Conservation (phyloP, 2,797 vertebrate genomes). For the Taenioides sp. region DNA sequence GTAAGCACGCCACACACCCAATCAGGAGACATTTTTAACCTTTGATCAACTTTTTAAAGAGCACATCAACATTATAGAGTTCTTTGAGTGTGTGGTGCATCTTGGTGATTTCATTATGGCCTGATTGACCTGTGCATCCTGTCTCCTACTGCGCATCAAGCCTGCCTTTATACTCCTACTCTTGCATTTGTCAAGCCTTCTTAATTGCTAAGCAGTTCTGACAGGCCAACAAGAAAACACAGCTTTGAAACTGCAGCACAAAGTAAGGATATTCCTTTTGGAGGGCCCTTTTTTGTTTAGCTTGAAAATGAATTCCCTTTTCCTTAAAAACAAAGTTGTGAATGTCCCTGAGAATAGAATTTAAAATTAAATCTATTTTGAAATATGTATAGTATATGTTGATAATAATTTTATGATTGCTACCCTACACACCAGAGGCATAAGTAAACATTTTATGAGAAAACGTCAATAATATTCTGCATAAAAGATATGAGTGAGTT, state of each 20-base stretch:
- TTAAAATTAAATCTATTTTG: not conserved
- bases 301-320: conserved; percentile 22
- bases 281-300: not conserved
- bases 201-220: conserved; percentile 18
- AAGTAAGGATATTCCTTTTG: conserved; percentile 19
- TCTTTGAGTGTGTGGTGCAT: conserved; percentile 15
- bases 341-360: conserved; percentile 22
- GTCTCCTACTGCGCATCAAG: conserved; percentile 32
- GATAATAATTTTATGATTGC: not conserved
- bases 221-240: conserved; percentile 27
- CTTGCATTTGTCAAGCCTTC: conserved; percentile 15
- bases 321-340: conserved; percentile 25
- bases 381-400: not conserved
- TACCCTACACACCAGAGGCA: too few species aligned
- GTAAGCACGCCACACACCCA: conserved; percentile 13
- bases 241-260: conserved; percentile 22
- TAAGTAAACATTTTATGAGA: not conserved
- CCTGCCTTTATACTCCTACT: conserved; percentile 25
- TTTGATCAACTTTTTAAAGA: conserved; percentile 16
- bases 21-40: conserved; percentile 24
- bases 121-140: conserved; percentile 35
- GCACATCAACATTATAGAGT: conserved; percentile 20
- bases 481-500: too few species aligned
- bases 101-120: conserved; percentile 40
- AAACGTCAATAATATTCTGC: too few species aligned